A percentile compares a stretch with the other conserved stretches of the same genome.
Conservation (phyloP, 2,113 vertebrate species). For the Gambusia affinis region DNA sequence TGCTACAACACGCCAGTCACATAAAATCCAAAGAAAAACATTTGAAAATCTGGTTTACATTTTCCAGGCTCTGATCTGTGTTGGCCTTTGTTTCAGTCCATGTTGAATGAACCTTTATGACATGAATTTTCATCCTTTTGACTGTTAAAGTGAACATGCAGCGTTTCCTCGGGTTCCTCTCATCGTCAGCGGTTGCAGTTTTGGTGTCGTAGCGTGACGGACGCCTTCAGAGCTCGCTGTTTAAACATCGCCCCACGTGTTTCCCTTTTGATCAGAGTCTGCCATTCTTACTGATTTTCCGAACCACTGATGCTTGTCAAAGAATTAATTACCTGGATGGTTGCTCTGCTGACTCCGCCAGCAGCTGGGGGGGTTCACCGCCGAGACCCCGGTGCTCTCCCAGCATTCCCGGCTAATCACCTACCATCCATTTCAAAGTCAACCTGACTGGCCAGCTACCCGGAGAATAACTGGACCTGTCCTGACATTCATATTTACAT, state of each 20-base stretch:
- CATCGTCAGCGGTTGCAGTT: conserved; percentile 49
- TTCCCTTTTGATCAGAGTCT: conserved; percentile 80
- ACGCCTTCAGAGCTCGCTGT: conserved; percentile 65
- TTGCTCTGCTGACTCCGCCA: conserved; percentile 73
- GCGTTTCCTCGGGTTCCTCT: conserved; percentile 33
- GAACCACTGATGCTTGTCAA: conserved; percentile 84
- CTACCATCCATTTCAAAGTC: conserved; percentile 83
- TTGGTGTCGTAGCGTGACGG: conserved; percentile 61
- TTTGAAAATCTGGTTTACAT: background rate
- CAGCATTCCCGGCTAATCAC: conserved; percentile 79
- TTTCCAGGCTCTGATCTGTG: background rate
- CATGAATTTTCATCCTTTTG: conserved; percentile 25
- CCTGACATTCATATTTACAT: conserved; percentile 81
- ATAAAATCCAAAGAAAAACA: background rate
- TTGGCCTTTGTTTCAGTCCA: background rate
- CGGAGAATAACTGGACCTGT: conserved; percentile 78
- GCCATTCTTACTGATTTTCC: conserved; percentile 83
- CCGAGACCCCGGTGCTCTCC: conserved; percentile 72
- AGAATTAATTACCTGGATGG: conserved; percentile 85
- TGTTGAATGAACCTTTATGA: conserved; percentile 32
- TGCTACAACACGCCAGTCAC: background rate
- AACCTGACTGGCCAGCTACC: conserved; percentile 79
- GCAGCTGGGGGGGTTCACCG: conserved; percentile 70
- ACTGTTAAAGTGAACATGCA: conserved; percentile 22
- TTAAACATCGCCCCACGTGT: conserved; percentile 79